A percentile compares a stretch with the other conserved stretches of the same genome.
Conservation (phyloP, 2,888 invertebrate genomes). For the Trissolcus brochymenae region DNA sequence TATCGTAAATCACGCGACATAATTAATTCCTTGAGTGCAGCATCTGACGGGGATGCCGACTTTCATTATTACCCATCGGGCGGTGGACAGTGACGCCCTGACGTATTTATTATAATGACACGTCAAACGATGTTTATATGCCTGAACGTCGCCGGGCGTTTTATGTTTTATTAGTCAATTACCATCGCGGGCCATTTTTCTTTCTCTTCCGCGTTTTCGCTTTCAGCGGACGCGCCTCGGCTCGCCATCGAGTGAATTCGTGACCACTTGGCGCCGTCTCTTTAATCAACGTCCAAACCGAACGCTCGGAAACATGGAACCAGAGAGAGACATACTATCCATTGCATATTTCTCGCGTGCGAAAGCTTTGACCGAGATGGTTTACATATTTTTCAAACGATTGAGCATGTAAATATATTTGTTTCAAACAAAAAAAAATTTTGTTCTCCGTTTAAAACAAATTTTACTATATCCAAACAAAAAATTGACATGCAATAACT, state of each 20-base stretch:
- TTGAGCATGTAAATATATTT: neutral
- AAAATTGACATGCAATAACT: too few species aligned
- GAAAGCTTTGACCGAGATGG: conserved; percentile 34
- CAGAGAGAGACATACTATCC: conserved; percentile 11
- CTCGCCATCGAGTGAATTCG: conserved; percentile 14
- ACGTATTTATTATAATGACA: conserved; percentile 32
- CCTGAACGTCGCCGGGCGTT: conserved; percentile 11
- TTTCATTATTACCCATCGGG: neutral
- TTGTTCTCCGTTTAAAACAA: too few species aligned
- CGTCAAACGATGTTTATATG: conserved; percentile 30
- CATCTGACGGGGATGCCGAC: too few species aligned
- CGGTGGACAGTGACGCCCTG: conserved; percentile 3
- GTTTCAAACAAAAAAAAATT: too few species aligned
- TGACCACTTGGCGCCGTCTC: conserved; percentile 28
- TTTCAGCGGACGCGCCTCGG: conserved; percentile 19
- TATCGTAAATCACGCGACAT: neutral
- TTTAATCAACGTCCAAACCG: conserved; percentile 41
- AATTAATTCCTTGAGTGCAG: conserved; percentile 1
- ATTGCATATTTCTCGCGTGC: conserved; percentile 32
- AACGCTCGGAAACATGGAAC: conserved; percentile 17
- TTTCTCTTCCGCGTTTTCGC: conserved; percentile 29
- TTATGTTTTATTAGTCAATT: conserved; percentile 38
- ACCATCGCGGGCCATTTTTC: conserved; percentile 16
- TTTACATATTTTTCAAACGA: conserved; percentile 21
- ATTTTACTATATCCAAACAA: too few species aligned